Evolutionary conservation across 2,113 vertebrate genomes (phyloP).

Genomic region (Thermophis baileyi): DNA sequence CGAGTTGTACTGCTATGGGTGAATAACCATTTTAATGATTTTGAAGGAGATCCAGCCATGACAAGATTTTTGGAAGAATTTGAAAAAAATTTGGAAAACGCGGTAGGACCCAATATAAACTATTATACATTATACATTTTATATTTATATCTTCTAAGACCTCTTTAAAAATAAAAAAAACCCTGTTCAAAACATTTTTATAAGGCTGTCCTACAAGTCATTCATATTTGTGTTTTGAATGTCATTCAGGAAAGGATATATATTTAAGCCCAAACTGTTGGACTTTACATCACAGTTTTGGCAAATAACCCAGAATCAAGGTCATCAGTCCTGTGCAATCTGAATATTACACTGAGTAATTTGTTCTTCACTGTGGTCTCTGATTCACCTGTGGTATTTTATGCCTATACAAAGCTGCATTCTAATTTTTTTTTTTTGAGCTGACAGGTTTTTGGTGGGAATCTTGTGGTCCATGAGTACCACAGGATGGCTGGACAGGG

Average conservation of each 20-base stretch:
- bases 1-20: conserved; percentile 95
- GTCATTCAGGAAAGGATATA: background rate
- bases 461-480: background rate
- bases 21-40: conserved; percentile 98
- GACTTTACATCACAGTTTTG: background rate
- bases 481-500: background rate
- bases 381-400: background rate
- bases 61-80: conserved; percentile 93
- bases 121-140: background rate
- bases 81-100: conserved; percentile 86
- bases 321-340: background rate
- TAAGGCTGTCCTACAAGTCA: background rate
- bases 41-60: conserved; percentile 93
- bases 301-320: background rate
- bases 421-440: background rate
- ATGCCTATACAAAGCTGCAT: background rate
- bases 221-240: background rate
- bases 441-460: background rate
- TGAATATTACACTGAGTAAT: background rate
- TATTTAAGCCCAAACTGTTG: accelerated
- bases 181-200: background rate
- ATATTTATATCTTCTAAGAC: background rate
- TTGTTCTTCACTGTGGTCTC: background rate
- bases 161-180: background rate
- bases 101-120: conserved; percentile 70